A percentile compares a stretch with the other conserved stretches of the same genome.
Evolutionary conservation across 30 jellyfish, hydroid and myxozoan genomes (phyloP).

Genomic region (Hydractinia echinata): DNA sequence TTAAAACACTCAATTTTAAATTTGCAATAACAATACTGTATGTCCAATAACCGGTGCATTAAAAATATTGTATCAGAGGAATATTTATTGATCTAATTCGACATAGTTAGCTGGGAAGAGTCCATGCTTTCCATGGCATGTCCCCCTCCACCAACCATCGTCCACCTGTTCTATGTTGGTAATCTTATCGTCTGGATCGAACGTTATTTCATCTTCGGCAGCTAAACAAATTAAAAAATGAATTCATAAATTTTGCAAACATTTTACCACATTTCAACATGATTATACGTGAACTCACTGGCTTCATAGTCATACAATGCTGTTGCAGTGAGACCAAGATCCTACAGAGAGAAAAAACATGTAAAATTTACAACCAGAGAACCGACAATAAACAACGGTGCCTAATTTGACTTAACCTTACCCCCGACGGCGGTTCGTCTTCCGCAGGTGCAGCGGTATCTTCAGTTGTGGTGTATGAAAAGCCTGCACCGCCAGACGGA

Average conservation of each 20-base stretch:
- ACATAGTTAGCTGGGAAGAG: slow-evolving; percentile 89
- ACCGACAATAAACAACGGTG: too few species aligned
- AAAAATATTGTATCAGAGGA: background rate
- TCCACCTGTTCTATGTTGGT: slow-evolving; percentile 79
- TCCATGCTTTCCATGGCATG: slow-evolving; percentile 82
- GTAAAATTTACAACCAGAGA: too few species aligned
- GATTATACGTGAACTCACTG: slow-evolving; percentile 41
- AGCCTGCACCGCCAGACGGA: slow-evolving; percentile 6
- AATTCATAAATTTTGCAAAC: background rate
- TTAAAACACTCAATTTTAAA: too few species aligned
- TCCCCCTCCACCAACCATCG: slow-evolving; percentile 98
- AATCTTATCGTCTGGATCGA: slow-evolving; percentile 86
- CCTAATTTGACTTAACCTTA: too few species aligned
- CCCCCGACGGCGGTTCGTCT: background rate
- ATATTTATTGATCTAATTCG: slow-evolving; percentile 36
- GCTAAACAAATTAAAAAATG: slow-evolving; percentile 37
- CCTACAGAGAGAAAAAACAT: slow-evolving; percentile 30
- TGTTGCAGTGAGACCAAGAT: slow-evolving; percentile 53
- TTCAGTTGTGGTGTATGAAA: slow-evolving; percentile 4
- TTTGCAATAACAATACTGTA: too few species aligned
- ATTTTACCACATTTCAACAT: background rate
- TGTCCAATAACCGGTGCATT: background rate
- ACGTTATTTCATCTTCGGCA: slow-evolving; percentile 85
- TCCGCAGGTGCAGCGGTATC: background rate
- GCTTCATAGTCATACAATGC: slow-evolving; percentile 93